Evolutionary conservation across 2,888 invertebrate species (phyloP).

Genomic region (Sipha maydis): DNA sequence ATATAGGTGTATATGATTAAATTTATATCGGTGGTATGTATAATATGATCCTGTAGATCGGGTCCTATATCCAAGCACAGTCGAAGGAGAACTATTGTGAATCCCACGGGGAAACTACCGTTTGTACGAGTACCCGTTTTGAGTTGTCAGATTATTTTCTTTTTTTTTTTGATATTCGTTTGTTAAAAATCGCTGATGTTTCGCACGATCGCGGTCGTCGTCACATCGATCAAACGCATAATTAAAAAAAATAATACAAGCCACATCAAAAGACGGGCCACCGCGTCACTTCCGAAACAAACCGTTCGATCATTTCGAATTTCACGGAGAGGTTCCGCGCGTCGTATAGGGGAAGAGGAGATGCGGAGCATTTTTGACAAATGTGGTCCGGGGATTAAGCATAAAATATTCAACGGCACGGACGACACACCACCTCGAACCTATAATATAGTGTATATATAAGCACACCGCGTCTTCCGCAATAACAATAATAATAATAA

Average conservation of each 20-base stretch:
- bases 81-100: neutral
- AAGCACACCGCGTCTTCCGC: neutral
- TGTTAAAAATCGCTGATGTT: slow-evolving; percentile 22
- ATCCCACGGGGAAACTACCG: slow-evolving; percentile 17
- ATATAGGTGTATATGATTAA: neutral
- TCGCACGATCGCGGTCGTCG: slow-evolving; percentile 48
- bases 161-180: neutral
- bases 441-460: neutral
- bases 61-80: neutral
- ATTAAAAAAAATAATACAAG: slow-evolving; percentile 33
- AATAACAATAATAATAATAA: slow-evolving; percentile 30
- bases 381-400: slow-evolving; percentile 58
- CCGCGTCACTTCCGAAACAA: slow-evolving; percentile 39
- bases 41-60: neutral
- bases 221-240: slow-evolving; percentile 59
- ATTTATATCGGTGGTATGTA: neutral
- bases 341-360: neutral
- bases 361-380: slow-evolving; percentile 47
- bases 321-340: slow-evolving; percentile 33
- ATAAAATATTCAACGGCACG: slow-evolving; percentile 62
- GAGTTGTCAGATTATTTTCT: neutral
- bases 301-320: slow-evolving; percentile 60
- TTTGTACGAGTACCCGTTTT: neutral
- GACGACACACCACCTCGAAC: slow-evolving; percentile 24
- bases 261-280: slow-evolving; percentile 35